Percentiles rank a stretch among this genome's conserved stretches.
phyloP scores from a whole-genome alignment of 2,113 vertebrate species.

The Engraulis encrasicolus region DNA sequence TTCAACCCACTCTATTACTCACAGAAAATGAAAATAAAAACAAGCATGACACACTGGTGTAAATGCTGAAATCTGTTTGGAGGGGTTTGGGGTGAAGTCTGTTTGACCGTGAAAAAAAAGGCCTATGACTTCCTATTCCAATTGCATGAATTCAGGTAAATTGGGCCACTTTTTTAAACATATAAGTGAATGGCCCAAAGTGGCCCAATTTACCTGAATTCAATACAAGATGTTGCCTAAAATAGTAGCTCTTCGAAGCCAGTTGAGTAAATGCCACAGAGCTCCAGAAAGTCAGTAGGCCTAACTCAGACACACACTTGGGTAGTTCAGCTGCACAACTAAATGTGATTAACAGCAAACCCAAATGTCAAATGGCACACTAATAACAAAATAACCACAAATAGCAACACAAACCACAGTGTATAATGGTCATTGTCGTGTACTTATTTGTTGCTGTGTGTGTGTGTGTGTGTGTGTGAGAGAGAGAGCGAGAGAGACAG shows the following conservation, averaged over 20 bases:
- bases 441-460: slow-evolving; percentile 8
- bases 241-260: neutral
- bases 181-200: no score
- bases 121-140: neutral
- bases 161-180: no score
- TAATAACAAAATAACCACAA: neutral
- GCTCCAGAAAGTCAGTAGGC: neutral
- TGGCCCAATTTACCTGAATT: no score
- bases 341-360: neutral
- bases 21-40: neutral
- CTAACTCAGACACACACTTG: neutral
- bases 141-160: no score
- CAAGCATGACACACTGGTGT: neutral
- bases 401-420: neutral
- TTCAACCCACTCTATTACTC: neutral
- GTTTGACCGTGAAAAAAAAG: neutral
- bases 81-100: neutral
- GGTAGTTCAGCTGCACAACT: neutral
- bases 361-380: neutral
- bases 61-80: neutral
- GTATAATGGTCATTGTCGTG: neutral
- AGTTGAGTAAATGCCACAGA: neutral
- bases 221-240: neutral
- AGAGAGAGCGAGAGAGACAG: slow-evolving; percentile 26
- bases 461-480: slow-evolving; percentile 34